These are phyloP conservation scores for Heteropelma amictum DNA, from an alignment of 2,888 invertebrate genomes.

Conservation along the genomic window DNA sequence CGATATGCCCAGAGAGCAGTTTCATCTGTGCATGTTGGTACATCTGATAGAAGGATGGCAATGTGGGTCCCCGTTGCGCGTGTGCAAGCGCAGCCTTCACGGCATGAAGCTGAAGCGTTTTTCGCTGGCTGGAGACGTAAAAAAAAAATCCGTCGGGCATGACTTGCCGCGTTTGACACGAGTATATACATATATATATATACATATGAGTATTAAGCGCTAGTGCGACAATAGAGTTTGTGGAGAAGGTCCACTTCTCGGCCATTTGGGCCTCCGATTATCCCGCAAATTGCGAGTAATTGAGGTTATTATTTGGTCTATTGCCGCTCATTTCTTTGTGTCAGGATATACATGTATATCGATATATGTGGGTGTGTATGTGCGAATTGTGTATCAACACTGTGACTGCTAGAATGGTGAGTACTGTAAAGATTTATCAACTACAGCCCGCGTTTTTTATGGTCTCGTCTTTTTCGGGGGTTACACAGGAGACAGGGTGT, in stretches of 20 bases:
- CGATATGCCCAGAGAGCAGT: background rate
- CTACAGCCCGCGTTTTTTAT: no score
- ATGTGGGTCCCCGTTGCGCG: constrained; percentile 19
- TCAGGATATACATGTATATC: background rate
- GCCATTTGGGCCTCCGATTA: constrained; percentile 45
- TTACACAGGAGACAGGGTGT: background rate
- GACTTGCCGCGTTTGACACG: constrained; percentile 5
- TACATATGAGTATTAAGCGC: background rate
- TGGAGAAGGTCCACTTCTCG: constrained; percentile 29
- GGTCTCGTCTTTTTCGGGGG: background rate
- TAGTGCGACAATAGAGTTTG: background rate
- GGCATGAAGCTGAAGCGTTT: no score
- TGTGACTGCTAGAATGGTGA: constrained; percentile 34
- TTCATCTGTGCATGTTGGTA: background rate
- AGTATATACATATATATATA: background rate
- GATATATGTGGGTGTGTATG: background rate
- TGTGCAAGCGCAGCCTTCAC: constrained; percentile 8
- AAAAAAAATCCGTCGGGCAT: constrained; percentile 8
- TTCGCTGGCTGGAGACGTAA: background rate
- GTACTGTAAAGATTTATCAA: no score
- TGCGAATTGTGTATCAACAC: background rate
- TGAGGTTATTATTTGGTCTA: constrained; percentile 45
- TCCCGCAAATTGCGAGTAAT: constrained; percentile 52
- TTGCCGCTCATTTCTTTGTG: constrained; percentile 33
- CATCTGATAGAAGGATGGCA: background rate